Evolutionary conservation across 2,888 invertebrate genomes (phyloP), one percentile per base, ranked within the genome.

Genomic region (Antitype chi): DNA sequence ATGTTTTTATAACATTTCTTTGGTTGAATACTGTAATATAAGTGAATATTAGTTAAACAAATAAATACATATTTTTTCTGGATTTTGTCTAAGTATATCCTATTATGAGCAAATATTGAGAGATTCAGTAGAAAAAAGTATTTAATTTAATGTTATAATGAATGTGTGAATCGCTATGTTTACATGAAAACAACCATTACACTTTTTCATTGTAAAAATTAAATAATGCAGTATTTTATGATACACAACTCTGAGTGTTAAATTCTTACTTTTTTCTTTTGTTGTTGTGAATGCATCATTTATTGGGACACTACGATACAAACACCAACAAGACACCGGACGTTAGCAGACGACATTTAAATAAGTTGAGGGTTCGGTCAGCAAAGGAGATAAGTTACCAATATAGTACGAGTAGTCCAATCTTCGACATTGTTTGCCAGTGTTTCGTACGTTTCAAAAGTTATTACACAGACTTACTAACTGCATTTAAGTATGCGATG

Each of bases 241-340:
- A 57, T 52, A 72, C 84, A 81, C 81, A 81, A 81, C 81, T 69
- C 84, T 47, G 84, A 81, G 84, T 83, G 43, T 66, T 79, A 55
- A 53, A 32, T 67, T 55, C 32, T 68, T 62, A 43, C n/a, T n/a
- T n/a, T n/a, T n/a, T n/a, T n/a, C n/a, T n/a, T n/a, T n/a, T n/a
- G n/a, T n/a, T n/a, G n/a, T n/a, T n/a, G 67, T 47, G 59, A 59
- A 43, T 74, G 63, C 28, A 23, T 32, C 53, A 76, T 60, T 49
- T 43, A 77, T 60, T 66, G 57, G 25, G 17, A 70, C 38, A 63
- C 15, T 78, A 55, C 38, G 38, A 52, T 63, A 63, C 17, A 43
- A 47, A 78, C 53, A 74, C 57, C 32, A 38, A 53, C 32, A 69
- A 79, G 13, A 81, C 57, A 75, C 20, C 13, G 43, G 47, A 32